Evolutionary conservation across 2,888 invertebrate genomes (phyloP), one percentile per base, ranked within the genome.

Genomic region (Eristalinus sepulchralis): DNA sequence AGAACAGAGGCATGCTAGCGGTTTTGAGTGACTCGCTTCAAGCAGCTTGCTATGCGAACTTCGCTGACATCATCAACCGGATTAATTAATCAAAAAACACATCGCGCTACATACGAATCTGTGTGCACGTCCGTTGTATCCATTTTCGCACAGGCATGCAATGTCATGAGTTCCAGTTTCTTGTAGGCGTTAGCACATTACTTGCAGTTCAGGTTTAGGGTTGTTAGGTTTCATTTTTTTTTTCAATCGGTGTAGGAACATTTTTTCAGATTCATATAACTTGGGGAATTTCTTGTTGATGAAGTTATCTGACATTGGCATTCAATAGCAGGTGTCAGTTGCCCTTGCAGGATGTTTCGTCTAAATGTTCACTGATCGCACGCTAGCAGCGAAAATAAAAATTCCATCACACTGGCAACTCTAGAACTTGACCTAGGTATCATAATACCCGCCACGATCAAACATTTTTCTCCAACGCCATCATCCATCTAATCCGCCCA

Each of bases 391-490:
- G 5, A 5, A 27, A 27, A 2, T 27, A 27, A 27, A 27, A 27
- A 27, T 39, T 9, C 67, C 9, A 1, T 1, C 20, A 6, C 8
- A 13, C 17, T 68, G 84, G 81, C 47, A 81, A 60, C 81, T 71
- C 84, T 81, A 9, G 10, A 31, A 68, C 20, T 39, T 81, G 81
- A 85, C 84, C 84, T 76, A 84, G 84, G 76, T 71, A 76, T 62
- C 60, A 20, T 13, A 60, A 31, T 31, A 36, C 39, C 73, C 55
- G 36, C n/a, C 31, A 17, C 13, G 24, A 24, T 13, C 33, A 20
- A 55, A 60, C 22, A 55, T 27, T 20, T 66, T 68, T 59, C 33
- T 34, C 33, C 47, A 72, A 24, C 71, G 76, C 62, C 72, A 77
- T 47, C 47, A 47, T 72, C 62, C 63, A 77, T 81, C 63, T 67